Evolutionary conservation across 2,113 vertebrate genomes (phyloP), one percentile per base, ranked within the genome.

Genomic region (Nothoprocta pentlandii): DNA sequence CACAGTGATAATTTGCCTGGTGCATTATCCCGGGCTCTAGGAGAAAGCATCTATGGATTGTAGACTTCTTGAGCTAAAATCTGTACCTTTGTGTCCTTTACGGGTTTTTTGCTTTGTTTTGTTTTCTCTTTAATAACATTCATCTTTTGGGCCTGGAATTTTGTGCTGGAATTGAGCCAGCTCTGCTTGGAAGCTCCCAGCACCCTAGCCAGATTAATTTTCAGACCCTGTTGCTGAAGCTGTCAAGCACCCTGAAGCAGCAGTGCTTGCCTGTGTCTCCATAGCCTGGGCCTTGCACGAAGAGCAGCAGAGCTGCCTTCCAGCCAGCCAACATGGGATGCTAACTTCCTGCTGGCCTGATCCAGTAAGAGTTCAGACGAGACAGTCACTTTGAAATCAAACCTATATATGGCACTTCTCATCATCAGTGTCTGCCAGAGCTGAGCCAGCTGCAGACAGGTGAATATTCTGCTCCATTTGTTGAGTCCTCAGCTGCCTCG

Each of bases 331-430:
- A n/a, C 30, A 30, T 1, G 41, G 23, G n/a, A 59, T 59, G 68
- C 4, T 16, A 61, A 49, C 14, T 66, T 67, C 11, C 21, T 70
- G 13, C 64, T 1, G 1, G 16, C 14, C 34, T 46, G 17, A 51
- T 47, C 42, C 46, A 54, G 41, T 25, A 47, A 51, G 6, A 78
- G 15, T 64, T 89, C 39, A 39, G 12, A 25, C 76, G 69, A 51
- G 51, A 44, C 46, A 32, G 10, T 39, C 39, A 11, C 10, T 66
- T n/a, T 56, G 39, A 62, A 30, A 25, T 71, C 63, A 62, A 22
- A 61, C 2, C 0, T 0, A 76, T n/a, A 39, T 46, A 32, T 0
- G 1, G 11, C 10, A 41, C 26, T 69, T 75, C 32, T 28, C 67
- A 42, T 42, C 1, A 5, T 20, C 13, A 6, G 12, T 10, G 44